Conservation (phyloP, 2,888 invertebrate species). For the Danaus chrysippus region DNA sequence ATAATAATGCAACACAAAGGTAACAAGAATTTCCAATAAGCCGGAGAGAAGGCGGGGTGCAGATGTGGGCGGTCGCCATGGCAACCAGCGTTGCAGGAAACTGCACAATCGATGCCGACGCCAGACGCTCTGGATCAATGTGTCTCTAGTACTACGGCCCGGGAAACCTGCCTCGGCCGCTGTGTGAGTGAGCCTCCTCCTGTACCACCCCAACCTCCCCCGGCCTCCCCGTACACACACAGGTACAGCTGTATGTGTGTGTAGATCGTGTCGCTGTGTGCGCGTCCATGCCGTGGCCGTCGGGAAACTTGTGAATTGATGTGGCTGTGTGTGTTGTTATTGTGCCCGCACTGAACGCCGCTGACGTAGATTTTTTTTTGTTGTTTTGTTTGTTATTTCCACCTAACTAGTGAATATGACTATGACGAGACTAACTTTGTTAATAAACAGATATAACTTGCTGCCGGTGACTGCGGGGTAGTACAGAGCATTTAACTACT, state of each 20-base stretch:
- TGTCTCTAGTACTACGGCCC: conserved; percentile 79
- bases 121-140: conserved; percentile 79
- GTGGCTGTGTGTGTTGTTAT: conserved; percentile 58
- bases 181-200: conserved; percentile 51
- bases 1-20: conserved; percentile 13
- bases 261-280: conserved; percentile 28
- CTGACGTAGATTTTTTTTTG: conserved; percentile 56
- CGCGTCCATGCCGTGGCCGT: conserved; percentile 56
- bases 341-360: conserved; percentile 51
- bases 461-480: no score
- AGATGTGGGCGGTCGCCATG: conserved; percentile 65
- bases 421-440: no score
- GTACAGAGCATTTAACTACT: no score
- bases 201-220: no score
- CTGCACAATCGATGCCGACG: conserved; percentile 76
- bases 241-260: conserved; percentile 46
- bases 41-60: conserved; percentile 52
- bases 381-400: conserved; percentile 68
- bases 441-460: no score
- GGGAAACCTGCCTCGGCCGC: conserved; percentile 58
- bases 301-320: conserved; percentile 71
- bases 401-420: no score
- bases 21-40: conserved; percentile 54
- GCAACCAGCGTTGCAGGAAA: conserved; percentile 74
- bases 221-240: conserved; percentile 39